Conservation (phyloP, 2,113 vertebrate species). For the Gorsachius goisagi region DNA sequence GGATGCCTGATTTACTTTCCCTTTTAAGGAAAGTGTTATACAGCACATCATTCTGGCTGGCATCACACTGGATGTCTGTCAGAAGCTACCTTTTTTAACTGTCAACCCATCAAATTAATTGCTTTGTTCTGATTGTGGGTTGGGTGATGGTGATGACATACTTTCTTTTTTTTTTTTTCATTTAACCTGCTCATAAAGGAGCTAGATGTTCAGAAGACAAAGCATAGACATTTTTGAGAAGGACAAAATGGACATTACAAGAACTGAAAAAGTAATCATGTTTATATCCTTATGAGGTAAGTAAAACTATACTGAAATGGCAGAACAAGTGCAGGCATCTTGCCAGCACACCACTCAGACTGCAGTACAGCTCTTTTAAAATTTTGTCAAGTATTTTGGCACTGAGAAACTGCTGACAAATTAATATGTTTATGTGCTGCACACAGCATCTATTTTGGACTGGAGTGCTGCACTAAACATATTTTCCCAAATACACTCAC, state of each 20-base stretch:
- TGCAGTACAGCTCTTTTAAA: conserved; percentile 15
- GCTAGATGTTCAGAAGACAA: not conserved
- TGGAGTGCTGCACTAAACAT: not conserved
- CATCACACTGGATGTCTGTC: conserved; percentile 28
- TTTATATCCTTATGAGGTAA: conserved; percentile 43
- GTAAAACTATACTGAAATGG: conserved; percentile 31
- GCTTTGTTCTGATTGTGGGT: conserved; percentile 11
- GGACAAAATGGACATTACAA: conserved; percentile 36
- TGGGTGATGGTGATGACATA: conserved; percentile 1
- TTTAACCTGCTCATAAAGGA: not conserved
- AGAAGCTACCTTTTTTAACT: conserved; percentile 48
- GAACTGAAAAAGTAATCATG: conserved; percentile 32
- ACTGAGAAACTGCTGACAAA: conserved; percentile 60
- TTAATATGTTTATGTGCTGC: conserved; percentile 57
- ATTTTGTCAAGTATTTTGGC: conserved; percentile 40
- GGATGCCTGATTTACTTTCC: conserved; percentile 20
- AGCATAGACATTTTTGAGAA: conserved; percentile 4
- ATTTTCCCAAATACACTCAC: conserved; percentile 20
- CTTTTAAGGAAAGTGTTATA: conserved; percentile 22
- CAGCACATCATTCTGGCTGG: conserved; percentile 14
- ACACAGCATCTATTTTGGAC: conserved; percentile 17
- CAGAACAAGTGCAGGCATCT: conserved; percentile 25
- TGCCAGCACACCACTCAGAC: conserved; percentile 54
- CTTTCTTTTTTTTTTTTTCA: not conserved
- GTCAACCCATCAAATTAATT: conserved; percentile 59